These are phyloP conservation scores for Neosilurus mollespiculum DNA, from an alignment of 2,797 vertebrate genomes.

Conservation along the genomic window DNA sequence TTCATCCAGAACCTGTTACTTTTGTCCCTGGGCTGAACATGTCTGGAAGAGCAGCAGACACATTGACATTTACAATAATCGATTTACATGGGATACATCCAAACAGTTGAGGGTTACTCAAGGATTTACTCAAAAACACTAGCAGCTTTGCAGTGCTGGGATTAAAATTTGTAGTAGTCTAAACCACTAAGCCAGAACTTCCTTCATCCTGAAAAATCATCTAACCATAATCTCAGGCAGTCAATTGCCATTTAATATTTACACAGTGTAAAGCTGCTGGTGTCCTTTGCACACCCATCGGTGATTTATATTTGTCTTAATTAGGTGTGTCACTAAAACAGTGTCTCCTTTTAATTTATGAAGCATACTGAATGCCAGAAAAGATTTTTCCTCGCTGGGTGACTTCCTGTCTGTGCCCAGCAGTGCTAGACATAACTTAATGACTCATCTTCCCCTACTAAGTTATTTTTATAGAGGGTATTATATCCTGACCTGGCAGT, in stretches of 20 bases:
- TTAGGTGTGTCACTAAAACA: slow-evolving; percentile 3
- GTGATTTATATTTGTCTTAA: slow-evolving; percentile 30
- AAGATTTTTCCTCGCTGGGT: not conserved
- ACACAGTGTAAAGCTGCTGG: slow-evolving; percentile 35
- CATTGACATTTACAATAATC: not conserved
- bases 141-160: not conserved
- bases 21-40: slow-evolving; percentile 11
- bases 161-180: not conserved
- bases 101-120: not conserved
- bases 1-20: not conserved
- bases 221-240: not conserved
- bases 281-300: slow-evolving; percentile 2
- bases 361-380: no score
- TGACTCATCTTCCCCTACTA: not conserved
- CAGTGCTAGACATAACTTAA: not conserved
- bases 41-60: slow-evolving; percentile 14
- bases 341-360: not conserved
- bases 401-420: not conserved
- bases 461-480: not conserved
- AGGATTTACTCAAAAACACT: not conserved
- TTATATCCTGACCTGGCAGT: not conserved
- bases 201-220: not conserved
- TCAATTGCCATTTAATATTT: slow-evolving; percentile 57
- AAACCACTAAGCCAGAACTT: not conserved
- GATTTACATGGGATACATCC: not conserved